A percentile compares a stretch with the other conserved stretches of the same genome.
These are phyloP conservation scores for Parazoanthus swiftii DNA, from an alignment of 92 coral and sea anemone species.

Conservation along the genomic window DNA sequence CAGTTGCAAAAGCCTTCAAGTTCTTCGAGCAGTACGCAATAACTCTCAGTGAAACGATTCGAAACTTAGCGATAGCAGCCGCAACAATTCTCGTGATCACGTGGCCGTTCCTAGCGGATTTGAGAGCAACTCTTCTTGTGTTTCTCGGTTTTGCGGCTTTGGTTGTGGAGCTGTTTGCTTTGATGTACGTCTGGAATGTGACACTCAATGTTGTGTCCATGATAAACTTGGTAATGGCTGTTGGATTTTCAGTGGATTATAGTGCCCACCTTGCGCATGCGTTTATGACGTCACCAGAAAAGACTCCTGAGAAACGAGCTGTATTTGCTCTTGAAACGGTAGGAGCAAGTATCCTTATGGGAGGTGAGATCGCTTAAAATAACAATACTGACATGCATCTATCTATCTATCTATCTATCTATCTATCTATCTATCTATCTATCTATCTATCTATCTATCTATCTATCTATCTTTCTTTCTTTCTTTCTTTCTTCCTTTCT, in stretches of 20 bases:
- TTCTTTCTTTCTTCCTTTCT: too few relatives aligned
- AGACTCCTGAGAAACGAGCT: slow-evolving; percentile 60
- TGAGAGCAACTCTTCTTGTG: slow-evolving; percentile 50
- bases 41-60: slow-evolving; percentile 53
- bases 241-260: slow-evolving; percentile 72
- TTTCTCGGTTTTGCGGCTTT: slow-evolving; percentile 58
- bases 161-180: slow-evolving; percentile 66
- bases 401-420: too few relatives aligned
- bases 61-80: slow-evolving; percentile 64
- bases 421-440: too few relatives aligned
- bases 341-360: slow-evolving; percentile 78
- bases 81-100: slow-evolving; percentile 60
- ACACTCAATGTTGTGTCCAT: slow-evolving; percentile 65
- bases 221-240: slow-evolving; percentile 69
- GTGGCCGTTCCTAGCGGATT: slow-evolving; percentile 56
- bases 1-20: slow-evolving; percentile 50
- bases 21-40: slow-evolving; percentile 72
- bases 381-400: too few relatives aligned
- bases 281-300: slow-evolving; percentile 56
- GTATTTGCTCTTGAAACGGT: slow-evolving; percentile 59
- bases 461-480: too few relatives aligned
- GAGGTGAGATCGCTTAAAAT: slow-evolving; percentile 51
- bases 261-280: slow-evolving; percentile 84
- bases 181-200: slow-evolving; percentile 69
- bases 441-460: too few relatives aligned